Evolutionary conservation across 1,140 invertebrate species (phyloP).

Genomic region (Trachelipus rathkii): DNA sequence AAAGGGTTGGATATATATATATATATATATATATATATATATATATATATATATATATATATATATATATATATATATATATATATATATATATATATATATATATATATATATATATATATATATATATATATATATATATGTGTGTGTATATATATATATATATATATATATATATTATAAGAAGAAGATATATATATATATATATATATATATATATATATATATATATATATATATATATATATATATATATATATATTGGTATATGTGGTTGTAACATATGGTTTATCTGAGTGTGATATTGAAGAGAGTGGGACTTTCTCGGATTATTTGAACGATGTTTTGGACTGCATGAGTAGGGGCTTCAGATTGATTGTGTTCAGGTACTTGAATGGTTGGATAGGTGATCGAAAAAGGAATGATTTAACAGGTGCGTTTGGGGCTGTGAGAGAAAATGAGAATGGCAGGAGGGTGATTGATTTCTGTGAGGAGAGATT

Average conservation of each 20-base stretch:
- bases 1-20: no score
- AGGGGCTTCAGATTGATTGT: no score
- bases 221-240: constrained; percentile 2
- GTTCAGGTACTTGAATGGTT: no score
- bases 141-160: not conserved
- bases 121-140: constrained; percentile 3
- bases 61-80: constrained; percentile 3
- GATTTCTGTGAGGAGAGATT: no score
- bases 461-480: no score
- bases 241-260: not conserved
- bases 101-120: constrained; percentile 3
- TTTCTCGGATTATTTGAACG: no score
- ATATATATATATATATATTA: constrained; percentile 12
- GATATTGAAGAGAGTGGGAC: no score
- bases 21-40: constrained; percentile 10
- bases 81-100: not conserved
- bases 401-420: no score
- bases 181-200: constrained; percentile 11
- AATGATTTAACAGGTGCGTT: no score
- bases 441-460: no score
- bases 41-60: constrained; percentile 3
- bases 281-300: no score
- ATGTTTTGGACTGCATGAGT: no score
- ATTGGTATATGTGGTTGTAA: not conserved
- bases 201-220: constrained; percentile 16